Base-by-base conservation (phyloP, 1,140 invertebrate genomes). In the Aphis craccivora region DNA sequence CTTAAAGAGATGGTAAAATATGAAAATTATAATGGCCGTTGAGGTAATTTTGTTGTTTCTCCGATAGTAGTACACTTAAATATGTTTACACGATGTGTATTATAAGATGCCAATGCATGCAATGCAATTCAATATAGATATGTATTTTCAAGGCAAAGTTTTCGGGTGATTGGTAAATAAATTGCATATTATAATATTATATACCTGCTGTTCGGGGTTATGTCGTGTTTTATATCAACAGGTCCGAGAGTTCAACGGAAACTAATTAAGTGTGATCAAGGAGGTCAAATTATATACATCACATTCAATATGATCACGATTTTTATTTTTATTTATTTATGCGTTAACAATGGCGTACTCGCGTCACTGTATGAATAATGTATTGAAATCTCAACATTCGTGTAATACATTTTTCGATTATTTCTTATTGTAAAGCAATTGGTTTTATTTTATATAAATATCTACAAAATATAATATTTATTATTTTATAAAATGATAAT, bases 111-210 rank as follows among this genome's bases (percentile, higher is more conserved):
- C 20, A 11, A 23, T 23, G 6, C 25, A 48, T 51, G 37, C 22
- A 5, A 25, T 89, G 25, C 35, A 30, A 89, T 55, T 89, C 3
- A 30, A 7, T 51, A 48, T 37, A 53, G 20, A 35, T 83, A 48
- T 51, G 30, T 51, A 8, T 91, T 91, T 91, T 92, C 91, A 92
- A 92, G 91, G 91, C 5, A 48, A 45, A 92, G 83, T 83, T 43
- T 37, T 45, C 67, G 6, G 91, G n/a, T 23, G 67, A 81, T 92
- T 83, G 67, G 91, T 35, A 67, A 91, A 76, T 91, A n/a, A 81
- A 67, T 67, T 67, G 60, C 89, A 90, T 67, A 67, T 67, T 67
- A 67, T 67, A 67, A 67, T 67, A 67, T 67, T 35, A 51, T 35
- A 53, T 30, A 51, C 4, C 6, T 8, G 87, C n/a, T 30, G 23